Evolutionary conservation across 2,888 invertebrate genomes (phyloP).

Genomic region (Criorhina ranunculi): DNA sequence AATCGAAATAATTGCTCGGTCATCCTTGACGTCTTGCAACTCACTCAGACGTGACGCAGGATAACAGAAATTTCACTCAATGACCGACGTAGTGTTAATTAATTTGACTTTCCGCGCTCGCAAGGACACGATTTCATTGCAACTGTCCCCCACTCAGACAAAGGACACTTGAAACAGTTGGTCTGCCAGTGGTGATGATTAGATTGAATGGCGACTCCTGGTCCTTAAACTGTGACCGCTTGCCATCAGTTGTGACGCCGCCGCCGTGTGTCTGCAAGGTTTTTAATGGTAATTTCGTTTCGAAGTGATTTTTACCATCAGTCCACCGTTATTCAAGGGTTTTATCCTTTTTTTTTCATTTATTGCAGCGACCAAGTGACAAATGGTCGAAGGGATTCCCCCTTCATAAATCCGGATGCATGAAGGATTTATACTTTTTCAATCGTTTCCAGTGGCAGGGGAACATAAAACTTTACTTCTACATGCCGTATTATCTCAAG

Average conservation of each 20-base stretch:
- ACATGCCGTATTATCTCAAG: no score
- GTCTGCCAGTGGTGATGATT: background rate
- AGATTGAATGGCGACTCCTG: constrained; percentile 2
- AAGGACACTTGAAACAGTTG: constrained; percentile 15
- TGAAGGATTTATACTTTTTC: no score
- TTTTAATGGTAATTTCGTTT: constrained; percentile 46
- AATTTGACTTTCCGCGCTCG: constrained; percentile 29
- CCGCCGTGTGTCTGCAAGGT: constrained; percentile 29
- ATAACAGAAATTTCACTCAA: constrained; percentile 21
- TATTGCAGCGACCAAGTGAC: constrained; percentile 20
- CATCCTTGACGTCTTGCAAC: constrained; percentile 1
- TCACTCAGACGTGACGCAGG: background rate
- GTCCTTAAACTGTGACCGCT: constrained; percentile 21
- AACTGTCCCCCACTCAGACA: background rate
- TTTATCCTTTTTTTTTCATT: background rate
- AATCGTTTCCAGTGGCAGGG: no score
- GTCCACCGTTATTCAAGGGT: background rate
- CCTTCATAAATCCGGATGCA: constrained; percentile 17
- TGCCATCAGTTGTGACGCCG: constrained; percentile 31
- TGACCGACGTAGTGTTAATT: constrained; percentile 37
- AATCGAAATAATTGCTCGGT: constrained; percentile 30
- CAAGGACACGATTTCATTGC: background rate
- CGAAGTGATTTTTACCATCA: constrained; percentile 28
- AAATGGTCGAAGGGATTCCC: constrained; percentile 32
- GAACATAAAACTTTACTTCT: no score